A percentile compares a stretch with the other conserved stretches of the same genome.
Evolutionary conservation across 2,113 vertebrate species (phyloP).

Genomic region (Scophthalmus maximus): DNA sequence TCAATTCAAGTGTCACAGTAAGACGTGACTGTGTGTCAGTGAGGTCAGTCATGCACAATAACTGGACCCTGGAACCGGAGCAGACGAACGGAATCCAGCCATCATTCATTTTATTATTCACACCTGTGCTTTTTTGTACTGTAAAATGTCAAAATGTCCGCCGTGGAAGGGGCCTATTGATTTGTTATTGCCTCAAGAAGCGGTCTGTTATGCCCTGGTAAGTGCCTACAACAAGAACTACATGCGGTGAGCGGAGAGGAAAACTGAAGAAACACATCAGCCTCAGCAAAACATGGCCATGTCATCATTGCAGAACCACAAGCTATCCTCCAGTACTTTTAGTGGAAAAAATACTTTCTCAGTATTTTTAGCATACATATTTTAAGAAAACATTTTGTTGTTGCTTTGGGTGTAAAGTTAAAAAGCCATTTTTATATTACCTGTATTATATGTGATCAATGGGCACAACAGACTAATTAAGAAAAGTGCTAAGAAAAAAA

Average conservation of each 20-base stretch:
- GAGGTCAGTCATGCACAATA: not conserved
- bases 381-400: conserved; percentile 81
- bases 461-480: conserved; percentile 82
- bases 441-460: conserved; percentile 85
- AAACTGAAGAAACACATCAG: conserved; percentile 45
- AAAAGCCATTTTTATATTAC: conserved; percentile 88
- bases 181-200: conserved; percentile 56
- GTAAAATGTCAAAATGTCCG: conserved; percentile 1
- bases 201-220: conserved; percentile 80
- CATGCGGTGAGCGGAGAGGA: conserved; percentile 66
- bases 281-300: conserved; percentile 65
- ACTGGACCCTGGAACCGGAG: not conserved
- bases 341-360: conserved; percentile 82
- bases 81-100: not conserved
- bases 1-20: not conserved
- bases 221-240: conserved; percentile 85
- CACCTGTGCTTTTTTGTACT: conserved; percentile 1
- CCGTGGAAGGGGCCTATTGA: conserved; percentile 25
- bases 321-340: conserved; percentile 77
- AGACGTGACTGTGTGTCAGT: not conserved
- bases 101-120: conserved; percentile 5
- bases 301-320: conserved; percentile 77
- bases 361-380: conserved; percentile 85
- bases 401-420: conserved; percentile 87
- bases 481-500: conserved; percentile 79